Base-by-base conservation (phyloP, 2,113 vertebrate genomes). In the Campylomormyrus tamandua region DNA sequence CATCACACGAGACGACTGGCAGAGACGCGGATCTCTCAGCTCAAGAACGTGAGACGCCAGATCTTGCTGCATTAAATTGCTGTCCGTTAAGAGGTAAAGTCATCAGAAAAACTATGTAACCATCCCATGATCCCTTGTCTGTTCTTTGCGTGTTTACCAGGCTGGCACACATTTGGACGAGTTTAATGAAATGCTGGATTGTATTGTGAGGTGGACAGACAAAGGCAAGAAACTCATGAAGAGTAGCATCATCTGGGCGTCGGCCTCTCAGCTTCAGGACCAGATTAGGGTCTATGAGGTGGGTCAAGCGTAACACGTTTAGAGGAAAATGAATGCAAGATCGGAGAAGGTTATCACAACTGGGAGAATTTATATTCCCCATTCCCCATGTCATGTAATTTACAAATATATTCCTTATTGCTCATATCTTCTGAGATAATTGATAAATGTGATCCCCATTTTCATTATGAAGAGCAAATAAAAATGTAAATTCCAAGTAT, bases 251-350 rank as follows among this genome's bases (percentile, higher is more conserved):
- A 94, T 93, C 3, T 99, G 98, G 98, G 97, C 97, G 93, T 97
- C 97, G 83, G 96, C 98, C 5, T 94, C 94, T 92, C 97, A 97
- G 39, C 97, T 99, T 93, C 97, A 95, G 92, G 97, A 98, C 91
- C 98, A 99, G 91, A 97, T 97, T 89, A 95, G 96, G 91, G 95
- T 96, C 89, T 97, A 98, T 92, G 97, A 98, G 97, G 98, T 99
- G 92, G 88, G 93, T 53, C 11, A 87, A 35, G 27, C 5, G 3
- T 46, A 19, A 53, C 27, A 85, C 31, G 27, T 56, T 56, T 53
- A 35, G 17, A 27, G 11, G 27, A 56, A 84, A 48, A 52, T 87
- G 5, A 21, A 53, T 31, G 39, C n/a, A 53, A n/a, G 13, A 39
- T 80, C 35, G 21, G 74, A 42, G 11, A 77, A 17, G 74, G 11